Base-by-base conservation (phyloP, 2,888 invertebrate genomes). In the Cantharis rufa region DNA sequence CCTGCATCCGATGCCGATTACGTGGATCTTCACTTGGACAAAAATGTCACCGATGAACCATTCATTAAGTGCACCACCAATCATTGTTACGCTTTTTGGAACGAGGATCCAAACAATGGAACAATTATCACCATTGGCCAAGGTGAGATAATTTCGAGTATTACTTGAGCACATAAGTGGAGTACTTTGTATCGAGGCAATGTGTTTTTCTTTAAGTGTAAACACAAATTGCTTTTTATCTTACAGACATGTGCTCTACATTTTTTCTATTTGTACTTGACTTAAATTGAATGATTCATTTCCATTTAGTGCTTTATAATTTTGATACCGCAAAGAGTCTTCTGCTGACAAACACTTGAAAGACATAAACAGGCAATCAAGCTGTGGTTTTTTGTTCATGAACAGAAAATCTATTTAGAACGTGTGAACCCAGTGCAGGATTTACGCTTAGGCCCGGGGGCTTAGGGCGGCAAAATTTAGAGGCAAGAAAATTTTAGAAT, bases 21-120 rank as follows among this genome's bases (percentile, higher is more conserved):
- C 81, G 85, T 83, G 15, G 81, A 76, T 24, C 81, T 80, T 3
- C 90, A 78, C 64, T 16, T 72, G 16, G 71, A 75, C 15, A 70
- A 71, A 61, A 80, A 80, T 69, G 72, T 76, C 2, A 81, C 77
- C 13, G 70, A 75, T 5, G 72, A 71, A 21, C 64, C 77, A 9
- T 74, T 70, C 21, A 69, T 77, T n/a, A 75, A 72, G 69, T 79
- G 79, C 28, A 71, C 75, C 15, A 79, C 77, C 2, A 79, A 77
- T 28, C 87, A 88, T 81, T 95, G 95, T 84, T 95, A 92, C 85
- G 92, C 94, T 0, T 88, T 94, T 1, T 95, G 94, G 94, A 90
- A 91, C 81, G 91, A 92, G 81, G 91, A 93, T 82, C 87, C 88
- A 10, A 91, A 90, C 11, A 93, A 93, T 82, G 90, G 91, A 80